phyloP scores from a whole-genome alignment of 2,113 vertebrate genomes.

The Zingel zingel region DNA sequence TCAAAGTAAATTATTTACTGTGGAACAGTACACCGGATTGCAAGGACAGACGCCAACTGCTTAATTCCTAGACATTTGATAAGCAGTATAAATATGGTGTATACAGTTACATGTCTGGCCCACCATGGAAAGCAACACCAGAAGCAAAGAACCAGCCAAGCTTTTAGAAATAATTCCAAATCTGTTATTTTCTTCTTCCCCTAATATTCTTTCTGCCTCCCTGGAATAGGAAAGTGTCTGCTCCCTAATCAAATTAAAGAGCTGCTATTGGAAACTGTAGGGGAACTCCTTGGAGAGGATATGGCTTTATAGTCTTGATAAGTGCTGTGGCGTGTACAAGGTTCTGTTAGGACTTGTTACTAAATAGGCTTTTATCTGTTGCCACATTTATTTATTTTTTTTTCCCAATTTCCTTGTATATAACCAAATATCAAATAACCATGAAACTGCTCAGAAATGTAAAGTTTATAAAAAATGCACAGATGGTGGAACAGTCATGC shows the following conservation, averaged over 20 bases:
- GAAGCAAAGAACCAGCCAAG: slow-evolving; percentile 17
- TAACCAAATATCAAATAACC: background rate
- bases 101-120: slow-evolving; percentile 31
- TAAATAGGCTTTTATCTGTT: slow-evolving; percentile 3
- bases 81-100: slow-evolving; percentile 16
- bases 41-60: background rate
- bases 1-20: background rate
- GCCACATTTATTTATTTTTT: background rate
- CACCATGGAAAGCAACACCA: slow-evolving; percentile 14
- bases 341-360: slow-evolving; percentile 25
- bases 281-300: slow-evolving; percentile 28
- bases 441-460: background rate
- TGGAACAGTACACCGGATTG: background rate
- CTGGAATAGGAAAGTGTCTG: slow-evolving; percentile 22
- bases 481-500: too few relatives aligned
- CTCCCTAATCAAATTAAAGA: slow-evolving; percentile 55
- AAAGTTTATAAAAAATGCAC: background rate
- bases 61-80: slow-evolving; percentile 10
- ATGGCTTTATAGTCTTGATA: slow-evolving; percentile 15
- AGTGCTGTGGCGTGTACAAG: background rate
- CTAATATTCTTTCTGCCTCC: slow-evolving; percentile 19
- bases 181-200: slow-evolving; percentile 23
- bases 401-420: too few relatives aligned
- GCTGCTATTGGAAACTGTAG: slow-evolving; percentile 23
- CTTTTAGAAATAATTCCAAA: slow-evolving; percentile 29